Evolutionary conservation across 2,113 vertebrate species (phyloP).

Genomic region (human): GRCh38 chr14:52587501-52588000

Average conservation of each 20-base stretch:
- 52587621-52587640: no score
- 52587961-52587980: neutral
- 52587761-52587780: no score
- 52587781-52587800: conserved; percentile 32
- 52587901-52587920: neutral
- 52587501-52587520: no score
- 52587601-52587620: no score
- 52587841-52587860: neutral
- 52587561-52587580: no score
- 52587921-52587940: conserved; percentile 20
- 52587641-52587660: no score
- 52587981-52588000: neutral
- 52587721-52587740: no score
- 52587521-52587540: no score
- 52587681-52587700: neutral
- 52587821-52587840: neutral
- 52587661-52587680: neutral
- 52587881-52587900: neutral
- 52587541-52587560: no score
- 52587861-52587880: neutral
- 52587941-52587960: neutral
- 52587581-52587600: no score
- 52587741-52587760: neutral
- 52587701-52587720: no score
- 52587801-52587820: neutral